Evolutionary conservation across 2,113 vertebrate genomes (phyloP), one percentile per base, ranked within the genome.

Genomic region (Scytalopus superciliaris): DNA sequence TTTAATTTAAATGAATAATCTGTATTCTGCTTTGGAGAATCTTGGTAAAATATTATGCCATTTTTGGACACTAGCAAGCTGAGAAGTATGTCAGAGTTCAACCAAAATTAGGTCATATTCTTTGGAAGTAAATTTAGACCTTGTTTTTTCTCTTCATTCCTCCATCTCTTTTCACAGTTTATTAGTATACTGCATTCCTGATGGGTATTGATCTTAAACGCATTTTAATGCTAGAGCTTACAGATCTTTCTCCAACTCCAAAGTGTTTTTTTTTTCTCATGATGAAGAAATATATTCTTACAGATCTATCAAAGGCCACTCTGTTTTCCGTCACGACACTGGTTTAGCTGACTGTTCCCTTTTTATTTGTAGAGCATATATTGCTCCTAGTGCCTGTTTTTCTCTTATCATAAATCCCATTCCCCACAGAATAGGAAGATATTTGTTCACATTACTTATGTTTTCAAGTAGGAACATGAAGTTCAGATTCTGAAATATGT

Each of bases 361-460:
- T 84, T 88, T 67, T 60, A 49, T 22, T 19, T 5, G 2, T 47
- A 55, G 66, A 88, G 62, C 40, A 50, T 39, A 83, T 60, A 39
- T 55, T 89, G 66, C 45, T 90, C 28, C 64, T 84, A 69, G 62
- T 49, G 80, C 68, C 73, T 87, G 63, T 27, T 91, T 89, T 68
- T 31, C 39, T 93, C 92, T 96, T 74, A 90, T 94, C 68, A 60
- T 77, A 90, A 96, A 96, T 87, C 75, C 40, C 49, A 81, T 24
- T 91, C 84, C 92, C 62, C 62, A 33, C 57, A 84, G 67, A 66
- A 83, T 52, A 35, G 15, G 81, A 83, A 95, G 74, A 74, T 67
- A 95, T 93, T 93, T 92, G 50, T 84, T 86, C 73, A 47, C 75
- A 88, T 91, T 86, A 96, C 78, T 96, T 80, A 73, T 31, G n/a